Percentiles rank a stretch among this genome's conserved stretches.
Evolutionary conservation across 1,140 invertebrate genomes (phyloP).

Genomic region (Hestina assimilis): DNA sequence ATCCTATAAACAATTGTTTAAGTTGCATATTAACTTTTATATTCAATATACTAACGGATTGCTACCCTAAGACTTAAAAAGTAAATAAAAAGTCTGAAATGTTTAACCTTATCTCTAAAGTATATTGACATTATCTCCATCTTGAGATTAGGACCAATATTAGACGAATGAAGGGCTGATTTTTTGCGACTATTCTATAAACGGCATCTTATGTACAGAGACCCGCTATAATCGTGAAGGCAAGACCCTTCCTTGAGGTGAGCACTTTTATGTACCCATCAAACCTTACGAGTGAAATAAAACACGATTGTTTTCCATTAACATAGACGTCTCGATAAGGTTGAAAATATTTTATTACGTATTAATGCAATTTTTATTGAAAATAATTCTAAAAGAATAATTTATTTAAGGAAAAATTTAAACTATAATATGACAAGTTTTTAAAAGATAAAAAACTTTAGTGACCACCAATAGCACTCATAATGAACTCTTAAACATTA

Average conservation of each 20-base stretch:
- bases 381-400: too few species aligned
- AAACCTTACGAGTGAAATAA: constrained; percentile 71
- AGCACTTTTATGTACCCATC: constrained; percentile 69
- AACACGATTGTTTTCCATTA: constrained; percentile 75
- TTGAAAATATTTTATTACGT: constrained; percentile 5
- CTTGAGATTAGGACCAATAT: constrained; percentile 23
- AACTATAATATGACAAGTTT: too few species aligned
- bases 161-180: constrained; percentile 47
- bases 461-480: too few species aligned
- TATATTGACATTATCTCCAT: constrained; percentile 14
- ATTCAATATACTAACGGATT: too few species aligned
- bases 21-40: too few species aligned
- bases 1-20: too few species aligned
- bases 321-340: constrained; percentile 37
- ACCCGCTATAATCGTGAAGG: constrained; percentile 58
- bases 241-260: constrained; percentile 60
- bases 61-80: too few species aligned
- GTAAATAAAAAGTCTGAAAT: neutral
- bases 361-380: constrained; percentile 2
- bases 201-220: constrained; percentile 60
- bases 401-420: too few species aligned
- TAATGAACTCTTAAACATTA: too few species aligned
- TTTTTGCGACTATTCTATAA: constrained; percentile 55
- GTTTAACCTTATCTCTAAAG: constrained; percentile 12
- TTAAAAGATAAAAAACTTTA: too few species aligned